phyloP scores from a whole-genome alignment of 2,888 invertebrate species.

The Psococerastis gibbosa region DNA sequence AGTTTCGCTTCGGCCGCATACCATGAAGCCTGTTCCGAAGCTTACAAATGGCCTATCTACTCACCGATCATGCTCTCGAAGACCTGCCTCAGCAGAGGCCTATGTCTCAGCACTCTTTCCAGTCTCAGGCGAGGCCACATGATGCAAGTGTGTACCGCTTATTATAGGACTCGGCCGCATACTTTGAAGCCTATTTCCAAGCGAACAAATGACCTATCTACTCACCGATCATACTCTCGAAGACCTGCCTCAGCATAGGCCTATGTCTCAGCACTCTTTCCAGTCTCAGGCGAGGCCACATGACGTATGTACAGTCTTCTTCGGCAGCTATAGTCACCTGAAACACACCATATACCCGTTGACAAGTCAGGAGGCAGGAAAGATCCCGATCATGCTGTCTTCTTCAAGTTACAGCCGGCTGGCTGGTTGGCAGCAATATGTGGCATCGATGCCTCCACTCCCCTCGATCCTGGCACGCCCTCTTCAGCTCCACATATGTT shows the following conservation, averaged over 20 bases:
- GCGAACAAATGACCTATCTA: not conserved
- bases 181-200: no score
- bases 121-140: conserved; percentile 64
- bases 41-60: no score
- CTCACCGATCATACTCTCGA: conserved; percentile 55
- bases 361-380: no score
- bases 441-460: no score
- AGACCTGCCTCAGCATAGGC: conserved; percentile 51
- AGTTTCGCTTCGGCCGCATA: no score
- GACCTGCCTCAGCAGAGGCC: conserved; percentile 53
- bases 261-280: conserved; percentile 54
- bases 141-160: conserved; percentile 50
- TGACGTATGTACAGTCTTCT: conserved; percentile 55
- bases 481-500: no score
- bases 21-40: no score
- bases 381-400: no score
- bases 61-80: conserved; percentile 62
- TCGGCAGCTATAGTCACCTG: conserved; percentile 59
- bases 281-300: conserved; percentile 60
- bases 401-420: no score
- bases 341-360: conserved; percentile 12
- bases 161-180: no score
- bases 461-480: no score
- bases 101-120: conserved; percentile 50
- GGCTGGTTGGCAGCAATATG: no score